A percentile compares a stretch with the other conserved stretches of the same genome.
phyloP scores from a whole-genome alignment of 1,140 invertebrate genomes.

The Calycopis cecrops region DNA sequence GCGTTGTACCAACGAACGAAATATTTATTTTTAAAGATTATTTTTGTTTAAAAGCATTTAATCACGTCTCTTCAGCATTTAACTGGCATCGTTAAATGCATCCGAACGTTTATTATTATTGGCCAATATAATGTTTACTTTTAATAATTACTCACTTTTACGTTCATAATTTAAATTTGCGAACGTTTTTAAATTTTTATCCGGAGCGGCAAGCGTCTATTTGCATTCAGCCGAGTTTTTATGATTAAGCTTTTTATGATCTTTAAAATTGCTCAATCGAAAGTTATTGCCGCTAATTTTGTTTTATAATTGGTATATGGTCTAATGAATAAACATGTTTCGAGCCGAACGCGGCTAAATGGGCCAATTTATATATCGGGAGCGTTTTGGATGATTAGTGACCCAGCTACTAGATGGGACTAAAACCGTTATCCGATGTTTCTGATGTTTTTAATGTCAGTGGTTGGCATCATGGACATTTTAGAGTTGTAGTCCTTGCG shows the following conservation, averaged over 20 bases:
- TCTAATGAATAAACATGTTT: no score
- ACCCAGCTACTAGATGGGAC: no score
- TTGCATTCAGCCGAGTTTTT: conserved; percentile 1
- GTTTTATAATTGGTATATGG: no score
- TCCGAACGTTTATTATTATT: conserved; percentile 42
- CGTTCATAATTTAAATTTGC: conserved; percentile 24
- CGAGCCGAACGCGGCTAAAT: no score
- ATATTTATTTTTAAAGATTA: conserved; percentile 32
- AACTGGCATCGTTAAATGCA: conserved; percentile 26
- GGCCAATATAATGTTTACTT: conserved; percentile 51
- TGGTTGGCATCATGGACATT: no score
- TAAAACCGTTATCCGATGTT: no score
- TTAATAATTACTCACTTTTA: conserved; percentile 34
- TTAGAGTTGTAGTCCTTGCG: no score
- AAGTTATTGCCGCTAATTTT: no score
- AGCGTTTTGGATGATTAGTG: no score
- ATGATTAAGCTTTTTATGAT: background rate
- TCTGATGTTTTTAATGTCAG: no score
- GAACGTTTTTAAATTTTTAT: conserved; percentile 16
- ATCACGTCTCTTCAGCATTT: conserved; percentile 37
- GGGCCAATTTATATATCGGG: no score
- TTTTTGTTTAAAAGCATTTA: conserved; percentile 45
- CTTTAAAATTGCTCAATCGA: no score
- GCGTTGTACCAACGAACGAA: background rate
- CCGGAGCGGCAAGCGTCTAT: conserved; percentile 8